Conservation (phyloP, 2,797 vertebrate species). For the Octomys mimax region DNA sequence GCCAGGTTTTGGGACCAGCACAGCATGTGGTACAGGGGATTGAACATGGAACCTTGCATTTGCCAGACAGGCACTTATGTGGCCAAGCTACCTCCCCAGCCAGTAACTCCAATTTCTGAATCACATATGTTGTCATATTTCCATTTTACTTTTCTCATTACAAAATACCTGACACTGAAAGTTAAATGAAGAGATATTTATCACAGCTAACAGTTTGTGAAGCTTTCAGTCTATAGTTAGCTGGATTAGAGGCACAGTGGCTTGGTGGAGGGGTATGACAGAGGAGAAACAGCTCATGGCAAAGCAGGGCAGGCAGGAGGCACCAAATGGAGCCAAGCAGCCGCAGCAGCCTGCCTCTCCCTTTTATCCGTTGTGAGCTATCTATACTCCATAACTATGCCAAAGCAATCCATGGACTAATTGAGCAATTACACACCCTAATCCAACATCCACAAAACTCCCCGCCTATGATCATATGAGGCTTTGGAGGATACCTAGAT, state of each 20-base stretch:
- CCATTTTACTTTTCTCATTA: background rate
- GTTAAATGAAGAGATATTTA: background rate
- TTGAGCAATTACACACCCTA: background rate
- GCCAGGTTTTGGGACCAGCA: no score
- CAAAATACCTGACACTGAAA: background rate
- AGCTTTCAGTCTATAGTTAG: background rate
- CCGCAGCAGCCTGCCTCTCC: background rate
- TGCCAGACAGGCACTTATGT: no score
- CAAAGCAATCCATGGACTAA: background rate
- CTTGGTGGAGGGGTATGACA: background rate
- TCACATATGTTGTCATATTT: background rate
- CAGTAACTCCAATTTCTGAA: background rate
- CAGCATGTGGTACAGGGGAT: no score
- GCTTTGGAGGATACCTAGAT: background rate
- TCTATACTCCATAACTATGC: no score
- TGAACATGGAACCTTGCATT: no score
- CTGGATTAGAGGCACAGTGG: background rate
- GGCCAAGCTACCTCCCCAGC: no score
- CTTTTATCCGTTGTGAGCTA: background rate
- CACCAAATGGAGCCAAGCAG: background rate
- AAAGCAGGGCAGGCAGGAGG: background rate
- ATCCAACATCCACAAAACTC: background rate
- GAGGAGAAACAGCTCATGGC: background rate
- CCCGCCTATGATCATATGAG: background rate
- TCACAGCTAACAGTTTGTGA: background rate